Base-by-base conservation (phyloP, 2,888 invertebrate species). In the Dichetophora obliterata region DNA sequence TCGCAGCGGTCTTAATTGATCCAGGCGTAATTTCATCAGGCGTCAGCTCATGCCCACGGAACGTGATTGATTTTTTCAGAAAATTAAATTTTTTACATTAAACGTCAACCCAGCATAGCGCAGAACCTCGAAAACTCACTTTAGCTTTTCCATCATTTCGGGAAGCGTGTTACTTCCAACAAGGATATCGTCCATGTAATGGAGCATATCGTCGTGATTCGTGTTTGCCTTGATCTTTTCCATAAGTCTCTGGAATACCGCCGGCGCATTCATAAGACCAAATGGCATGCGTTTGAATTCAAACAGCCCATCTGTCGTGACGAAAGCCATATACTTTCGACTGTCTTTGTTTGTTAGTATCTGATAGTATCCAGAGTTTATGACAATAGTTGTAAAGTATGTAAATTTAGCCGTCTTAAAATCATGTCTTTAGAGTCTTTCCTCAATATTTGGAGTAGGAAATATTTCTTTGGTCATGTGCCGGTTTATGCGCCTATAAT, bases 111-210 rank as follows among this genome's bases (percentile, higher is more conserved):
- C 57, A 2, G 57, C 16, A 14, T 27, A 54, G 19, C 75, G 61
- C 27, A 78, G 22, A 3, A 65, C 70, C 5, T 14, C 31, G 14
- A 79, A 73, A 3, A 78, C 75, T 14, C 75, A 63, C 24, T 27
- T 50, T 31, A 77, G 31, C 34, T 79, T 78, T 5, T 72, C 65
- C 27, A 77, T 24, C 70, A 77, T 78, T 59, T 80, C 77, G 4
- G 65, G 31, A 5, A 31, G 31, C 3, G 31, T 31, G 31, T 31
- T 3, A 66, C 74, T 52, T 4, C 75, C 76, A 34, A 78, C 34
- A 6, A 80, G 43, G 9, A 80, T 77, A 34, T 79, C 79, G 22
- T 80, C 80, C 80, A 80, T 80, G 54, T 80, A 80, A 65, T 78
- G 78, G 5, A 79, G 52, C 77, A 78, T 77, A 48, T 77, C 75